Percentiles rank a stretch among this genome's conserved stretches.
Evolutionary conservation across 2,113 vertebrate species (phyloP).

Genomic region (Paraplagusia blochii): DNA sequence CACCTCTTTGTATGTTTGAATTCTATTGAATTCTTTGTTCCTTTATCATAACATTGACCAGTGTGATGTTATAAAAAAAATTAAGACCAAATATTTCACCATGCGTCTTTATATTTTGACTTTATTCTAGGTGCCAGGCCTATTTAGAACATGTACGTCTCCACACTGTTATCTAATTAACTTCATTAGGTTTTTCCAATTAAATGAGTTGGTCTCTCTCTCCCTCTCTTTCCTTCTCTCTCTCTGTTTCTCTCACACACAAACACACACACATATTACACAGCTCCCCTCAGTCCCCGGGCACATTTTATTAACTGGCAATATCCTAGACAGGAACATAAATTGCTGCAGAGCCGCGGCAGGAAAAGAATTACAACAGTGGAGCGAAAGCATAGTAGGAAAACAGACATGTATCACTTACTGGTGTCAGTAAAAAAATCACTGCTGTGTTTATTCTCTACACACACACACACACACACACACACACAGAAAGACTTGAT

Average conservation of each 20-base stretch:
- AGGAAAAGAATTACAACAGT: constrained; percentile 3
- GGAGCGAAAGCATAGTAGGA: background rate
- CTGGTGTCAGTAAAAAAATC: background rate
- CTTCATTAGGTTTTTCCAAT: too few relatives aligned
- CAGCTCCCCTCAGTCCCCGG: constrained; percentile 12
- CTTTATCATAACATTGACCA: too few relatives aligned
- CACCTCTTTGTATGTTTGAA: too few relatives aligned
- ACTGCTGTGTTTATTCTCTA: background rate
- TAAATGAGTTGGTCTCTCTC: too few relatives aligned
- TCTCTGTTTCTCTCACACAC: background rate
- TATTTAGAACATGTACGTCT: too few relatives aligned
- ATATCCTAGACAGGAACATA: constrained; percentile 30
- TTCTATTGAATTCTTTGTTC: too few relatives aligned
- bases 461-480: background rate
- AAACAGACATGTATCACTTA: constrained; percentile 14
- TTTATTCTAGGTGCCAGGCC: too few relatives aligned
- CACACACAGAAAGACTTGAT: background rate
- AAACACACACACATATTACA: constrained; percentile 11
- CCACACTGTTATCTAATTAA: too few relatives aligned
- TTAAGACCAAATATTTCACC: too few relatives aligned
- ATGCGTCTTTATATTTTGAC: too few relatives aligned
- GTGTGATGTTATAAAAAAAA: too few relatives aligned
- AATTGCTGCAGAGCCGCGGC: constrained; percentile 16
- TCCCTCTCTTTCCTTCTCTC: too few relatives aligned
- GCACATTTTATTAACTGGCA: constrained; percentile 42